Evolutionary conservation across 2,888 invertebrate species (phyloP), one percentile per base, ranked within the genome.

Genomic region (Yponomeuta evonymella): DNA sequence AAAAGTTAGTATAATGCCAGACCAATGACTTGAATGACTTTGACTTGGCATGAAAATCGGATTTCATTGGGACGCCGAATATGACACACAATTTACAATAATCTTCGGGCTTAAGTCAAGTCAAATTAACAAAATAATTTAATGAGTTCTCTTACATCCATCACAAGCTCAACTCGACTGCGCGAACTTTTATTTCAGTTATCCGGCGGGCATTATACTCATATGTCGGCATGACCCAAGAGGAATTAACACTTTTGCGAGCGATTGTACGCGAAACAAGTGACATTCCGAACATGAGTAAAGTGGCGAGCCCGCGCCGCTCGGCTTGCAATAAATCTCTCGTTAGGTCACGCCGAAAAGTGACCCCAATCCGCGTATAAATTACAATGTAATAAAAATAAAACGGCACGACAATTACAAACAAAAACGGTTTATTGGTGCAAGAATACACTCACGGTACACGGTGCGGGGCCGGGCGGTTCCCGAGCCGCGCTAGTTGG

Each of bases 361-460:
- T 70, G 70, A 63, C 70, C 70, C 33, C 70, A 70, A 70, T 70
- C 70, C 48, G 12, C 62, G 62, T 70, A 70, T 70, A 70, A 70
- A 70, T 70, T 70, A 63, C 70, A 36, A 48, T 70, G 70, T 70
- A 70, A 70, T 70, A 70, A 70, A 70, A 70, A 70, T 70, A 70
- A 70, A 70, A 63, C n/a, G 51, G 68, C 23, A 36, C 2, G 48
- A 69, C 68, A 70, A 70, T 63, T 70, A 70, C 70, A 70, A 70
- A 70, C 63, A 70, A 70, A 70, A 70, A 43, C 9, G 36, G 48
- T 48, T 48, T 68, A 68, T 68, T 51, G 48, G 68, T 73, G 73
- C 75, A 75, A 75, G 77, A 74, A 73, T 76, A 70, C 75, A 58
- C 73, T 75, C 75, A 73, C 76, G 68, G 51, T 30, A 65, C 51